Percentiles rank a stretch among this genome's conserved stretches.
Evolutionary conservation across 2,797 vertebrate genomes (phyloP).

Genomic region (Cephalopachus bancanus): DNA sequence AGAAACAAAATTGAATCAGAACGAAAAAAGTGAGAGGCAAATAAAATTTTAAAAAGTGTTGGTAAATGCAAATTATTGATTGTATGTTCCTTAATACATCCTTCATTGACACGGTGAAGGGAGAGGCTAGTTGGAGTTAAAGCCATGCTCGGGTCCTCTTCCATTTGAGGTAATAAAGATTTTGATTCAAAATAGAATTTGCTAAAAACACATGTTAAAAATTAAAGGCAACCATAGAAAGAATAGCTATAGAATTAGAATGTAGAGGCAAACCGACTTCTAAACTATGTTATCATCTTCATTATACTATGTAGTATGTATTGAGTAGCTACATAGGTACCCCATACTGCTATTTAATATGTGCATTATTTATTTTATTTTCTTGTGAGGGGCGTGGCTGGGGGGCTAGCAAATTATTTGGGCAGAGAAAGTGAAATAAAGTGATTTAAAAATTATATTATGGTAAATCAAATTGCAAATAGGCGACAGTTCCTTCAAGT

Average conservation of each 20-base stretch:
- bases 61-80: not conserved
- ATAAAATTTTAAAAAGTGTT: not conserved
- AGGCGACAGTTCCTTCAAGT: not conserved
- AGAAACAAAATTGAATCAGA: not conserved
- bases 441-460: not conserved
- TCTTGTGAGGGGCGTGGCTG: too few species aligned
- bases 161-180: not conserved
- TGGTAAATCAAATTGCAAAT: not conserved
- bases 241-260: constrained; percentile 33
- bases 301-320: too few species aligned
- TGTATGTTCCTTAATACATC: fast-evolving
- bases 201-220: not conserved
- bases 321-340: too few species aligned
- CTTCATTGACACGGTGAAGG: not conserved
- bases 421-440: too few species aligned
- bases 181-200: constrained; percentile 59
- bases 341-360: too few species aligned
- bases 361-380: too few species aligned
- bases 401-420: too few species aligned
- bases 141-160: not conserved
- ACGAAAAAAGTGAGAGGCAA: not conserved
- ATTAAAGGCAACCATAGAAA: constrained; percentile 17
- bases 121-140: not conserved
- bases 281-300: not conserved
- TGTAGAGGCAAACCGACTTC: not conserved